Conservation (phyloP, 1,140 invertebrate genomes). For the Protaetia brevitarsis region DNA sequence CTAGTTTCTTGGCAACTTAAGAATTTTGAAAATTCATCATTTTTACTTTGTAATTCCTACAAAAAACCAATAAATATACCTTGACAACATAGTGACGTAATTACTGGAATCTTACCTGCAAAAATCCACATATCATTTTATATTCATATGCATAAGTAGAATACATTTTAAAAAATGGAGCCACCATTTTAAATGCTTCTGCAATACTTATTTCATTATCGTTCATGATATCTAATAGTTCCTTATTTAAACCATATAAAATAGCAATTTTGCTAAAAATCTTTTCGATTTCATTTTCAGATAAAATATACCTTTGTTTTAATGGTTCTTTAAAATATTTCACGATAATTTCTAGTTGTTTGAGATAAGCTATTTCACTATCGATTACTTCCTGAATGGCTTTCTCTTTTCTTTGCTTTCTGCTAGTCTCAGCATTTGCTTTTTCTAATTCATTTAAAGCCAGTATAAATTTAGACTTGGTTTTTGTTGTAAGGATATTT, state of each 20-base stretch:
- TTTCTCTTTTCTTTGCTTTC: constrained; percentile 52
- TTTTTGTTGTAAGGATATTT: constrained; percentile 61
- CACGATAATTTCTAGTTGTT: constrained; percentile 65
- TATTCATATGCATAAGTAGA: constrained; percentile 76
- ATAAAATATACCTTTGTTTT: constrained; percentile 57
- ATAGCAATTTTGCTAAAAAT: constrained; percentile 69
- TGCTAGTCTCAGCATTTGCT: constrained; percentile 48
- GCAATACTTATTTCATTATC: constrained; percentile 60
- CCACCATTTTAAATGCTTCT: constrained; percentile 65
- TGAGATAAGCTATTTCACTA: constrained; percentile 69
- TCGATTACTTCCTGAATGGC: constrained; percentile 65
- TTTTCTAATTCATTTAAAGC: constrained; percentile 52
- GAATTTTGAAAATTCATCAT: constrained; percentile 59
- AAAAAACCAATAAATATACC: constrained; percentile 26
- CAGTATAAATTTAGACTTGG: constrained; percentile 56
- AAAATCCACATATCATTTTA: constrained; percentile 56
- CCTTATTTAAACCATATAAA: constrained; percentile 69
- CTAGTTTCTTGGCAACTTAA: constrained; percentile 63
- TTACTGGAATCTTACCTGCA: constrained; percentile 50
- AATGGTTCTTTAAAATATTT: constrained; percentile 69
- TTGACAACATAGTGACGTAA: neutral
- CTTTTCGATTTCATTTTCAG: constrained; percentile 50
- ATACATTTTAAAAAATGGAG: constrained; percentile 75
- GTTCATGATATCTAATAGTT: constrained; percentile 63
- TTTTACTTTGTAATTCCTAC: constrained; percentile 59